Evolutionary conservation across 2,797 vertebrate genomes (phyloP), one percentile per base, ranked within the genome.

Genomic region (Centropyge bicolor): DNA sequence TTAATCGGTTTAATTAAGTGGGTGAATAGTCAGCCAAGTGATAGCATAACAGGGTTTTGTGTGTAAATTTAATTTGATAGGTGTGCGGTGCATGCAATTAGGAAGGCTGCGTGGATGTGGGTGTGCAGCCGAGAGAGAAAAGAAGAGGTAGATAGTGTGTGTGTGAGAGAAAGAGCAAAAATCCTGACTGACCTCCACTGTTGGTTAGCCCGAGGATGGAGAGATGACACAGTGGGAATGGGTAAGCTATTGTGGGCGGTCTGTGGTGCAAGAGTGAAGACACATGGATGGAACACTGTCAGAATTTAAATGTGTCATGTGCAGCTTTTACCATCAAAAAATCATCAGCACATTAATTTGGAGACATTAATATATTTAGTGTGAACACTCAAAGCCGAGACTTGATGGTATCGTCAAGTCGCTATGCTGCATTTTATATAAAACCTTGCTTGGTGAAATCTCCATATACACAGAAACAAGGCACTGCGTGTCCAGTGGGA

Each of bases 1-100:
- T 91, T 86, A 87, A 92, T 88, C 85, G 73, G 82, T 91, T 89
- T 89, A 89, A 93, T 92, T 91, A 91, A 81, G 82, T 60, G 59
- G 80, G 74, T 76, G 82, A 91, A 86, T 69, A 86, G 84, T 86
- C 76, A 57, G 74, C 70, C 57, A 67, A 85, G 80, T 80, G 81
- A 89, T 78, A 48, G 81, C 78, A 70, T 35, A 59, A 76, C 71
- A 70, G 45, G 41, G 22, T 61, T 83, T 86, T 81, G 69, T 82
- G 43, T 81, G 77, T 68, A 83, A 80, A 87, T 90, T 81, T 52
- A 71, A 83, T 91, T 90, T 84, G 81, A 85, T 80, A 78, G 76
- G 74, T 88, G 84, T 89, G 81, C 8, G 1, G 52, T 43, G 78
- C 65, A 62, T 83, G 74, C 68, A 71, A 70, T 84, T 66, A 83